Evolutionary conservation across 1,140 invertebrate genomes (phyloP).

Genomic region (Ceratosolen fusciceps): DNA sequence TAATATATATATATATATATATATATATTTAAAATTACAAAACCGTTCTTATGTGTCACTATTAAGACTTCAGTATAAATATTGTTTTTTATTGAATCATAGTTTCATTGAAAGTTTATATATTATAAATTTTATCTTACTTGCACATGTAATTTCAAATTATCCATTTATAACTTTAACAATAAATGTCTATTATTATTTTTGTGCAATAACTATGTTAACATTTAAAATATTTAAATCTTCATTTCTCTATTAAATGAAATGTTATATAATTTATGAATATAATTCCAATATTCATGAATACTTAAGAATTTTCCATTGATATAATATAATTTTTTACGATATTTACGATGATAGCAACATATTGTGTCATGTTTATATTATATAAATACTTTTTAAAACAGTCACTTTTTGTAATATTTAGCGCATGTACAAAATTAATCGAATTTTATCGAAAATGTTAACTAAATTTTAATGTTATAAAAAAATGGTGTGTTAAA

Average conservation of each 20-base stretch:
- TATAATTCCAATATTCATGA: too few relatives aligned
- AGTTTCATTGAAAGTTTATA: not conserved
- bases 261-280: not conserved
- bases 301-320: not conserved
- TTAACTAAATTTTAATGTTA: constrained; percentile 42
- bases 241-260: too few relatives aligned
- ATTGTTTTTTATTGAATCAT: not conserved
- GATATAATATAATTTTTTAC: not conserved
- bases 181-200: not conserved
- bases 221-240: not conserved
- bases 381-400: not conserved
- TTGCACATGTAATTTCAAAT: not conserved
- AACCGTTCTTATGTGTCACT: constrained; percentile 10
- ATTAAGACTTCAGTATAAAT: not conserved
- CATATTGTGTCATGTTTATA: constrained; percentile 12
- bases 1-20: too few relatives aligned
- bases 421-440: constrained; percentile 24
- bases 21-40: not conserved
- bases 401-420: not conserved
- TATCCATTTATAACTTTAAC: too few relatives aligned
- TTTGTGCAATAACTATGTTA: not conserved
- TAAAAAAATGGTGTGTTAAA: not conserved
- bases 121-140: not conserved
- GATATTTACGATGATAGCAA: too few relatives aligned
- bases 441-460: constrained; percentile 35